phyloP scores from a whole-genome alignment of 2,797 vertebrate species.

The Sebastes vulpes region DNA sequence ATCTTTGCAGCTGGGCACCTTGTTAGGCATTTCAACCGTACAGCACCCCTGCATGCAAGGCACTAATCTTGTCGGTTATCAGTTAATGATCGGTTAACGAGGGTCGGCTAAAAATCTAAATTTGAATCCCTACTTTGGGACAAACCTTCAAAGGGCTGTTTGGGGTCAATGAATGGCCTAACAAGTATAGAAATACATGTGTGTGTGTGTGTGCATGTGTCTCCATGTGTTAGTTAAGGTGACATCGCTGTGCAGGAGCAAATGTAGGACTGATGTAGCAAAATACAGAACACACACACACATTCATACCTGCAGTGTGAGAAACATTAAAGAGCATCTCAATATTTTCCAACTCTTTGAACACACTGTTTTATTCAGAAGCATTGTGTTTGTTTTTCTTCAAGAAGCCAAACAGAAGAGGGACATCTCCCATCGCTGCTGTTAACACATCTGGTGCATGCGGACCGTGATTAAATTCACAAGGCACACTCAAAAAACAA shows the following conservation, averaged over 20 bases:
- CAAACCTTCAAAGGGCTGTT: not conserved
- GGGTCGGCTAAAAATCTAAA: not conserved
- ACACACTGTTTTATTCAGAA: slow-evolving; percentile 23
- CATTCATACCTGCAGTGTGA: not conserved
- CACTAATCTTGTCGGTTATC: not conserved
- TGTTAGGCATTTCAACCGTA: not conserved
- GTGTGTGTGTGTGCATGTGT: not conserved
- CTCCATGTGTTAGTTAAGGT: not conserved
- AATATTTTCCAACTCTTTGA: slow-evolving; percentile 22
- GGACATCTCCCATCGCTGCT: slow-evolving; percentile 26
- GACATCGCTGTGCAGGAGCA: not conserved
- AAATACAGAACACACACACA: not conserved
- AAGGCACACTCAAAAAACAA: not conserved
- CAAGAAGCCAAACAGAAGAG: not conserved
- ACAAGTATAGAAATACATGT: not conserved
- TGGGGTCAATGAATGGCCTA: not conserved
- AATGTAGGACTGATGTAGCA: not conserved
- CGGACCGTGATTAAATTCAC: slow-evolving; percentile 20
- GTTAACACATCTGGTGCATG: slow-evolving; percentile 38
- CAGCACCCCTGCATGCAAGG: not conserved
- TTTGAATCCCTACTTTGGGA: not conserved
- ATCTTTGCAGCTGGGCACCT: not conserved
- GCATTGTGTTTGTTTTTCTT: slow-evolving; percentile 31
- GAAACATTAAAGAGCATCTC: slow-evolving; percentile 24
- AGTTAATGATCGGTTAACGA: not conserved